Percentiles rank a stretch among this genome's conserved stretches.
Conservation (phyloP, 1,140 invertebrate species). For the Eubasilissa regina region DNA sequence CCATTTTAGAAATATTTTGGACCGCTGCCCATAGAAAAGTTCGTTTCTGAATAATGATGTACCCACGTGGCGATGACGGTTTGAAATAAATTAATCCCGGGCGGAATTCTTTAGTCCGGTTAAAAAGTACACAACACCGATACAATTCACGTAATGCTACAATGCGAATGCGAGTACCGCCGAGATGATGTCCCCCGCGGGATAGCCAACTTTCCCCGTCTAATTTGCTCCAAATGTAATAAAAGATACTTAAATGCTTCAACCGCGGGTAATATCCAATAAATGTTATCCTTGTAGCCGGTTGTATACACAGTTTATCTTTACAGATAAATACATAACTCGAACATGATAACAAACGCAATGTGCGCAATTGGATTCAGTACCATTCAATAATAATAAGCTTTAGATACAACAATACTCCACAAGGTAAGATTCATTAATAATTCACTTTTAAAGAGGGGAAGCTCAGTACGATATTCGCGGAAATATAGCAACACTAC, state of each 20-base stretch:
- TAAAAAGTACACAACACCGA: neutral
- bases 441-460: no score
- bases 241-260: neutral
- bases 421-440: no score
- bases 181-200: neutral
- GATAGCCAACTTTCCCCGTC: constrained; percentile 6
- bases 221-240: constrained; percentile 12
- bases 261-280: neutral
- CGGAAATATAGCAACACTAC: no score
- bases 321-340: no score
- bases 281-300: neutral
- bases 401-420: no score
- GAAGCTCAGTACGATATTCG: no score
- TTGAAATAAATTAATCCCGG: constrained; percentile 1
- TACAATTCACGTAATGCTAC: constrained; percentile 12
- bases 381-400: no score
- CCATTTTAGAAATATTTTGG: neutral
- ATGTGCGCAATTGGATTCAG: no score
- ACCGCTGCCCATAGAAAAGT: neutral
- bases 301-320: neutral
- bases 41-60: neutral
- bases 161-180: constrained; percentile 19
- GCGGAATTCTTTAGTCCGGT: neutral
- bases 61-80: neutral
- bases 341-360: no score